Conservation (phyloP, 2,797 vertebrate species). For the Cossypha caffra region DNA sequence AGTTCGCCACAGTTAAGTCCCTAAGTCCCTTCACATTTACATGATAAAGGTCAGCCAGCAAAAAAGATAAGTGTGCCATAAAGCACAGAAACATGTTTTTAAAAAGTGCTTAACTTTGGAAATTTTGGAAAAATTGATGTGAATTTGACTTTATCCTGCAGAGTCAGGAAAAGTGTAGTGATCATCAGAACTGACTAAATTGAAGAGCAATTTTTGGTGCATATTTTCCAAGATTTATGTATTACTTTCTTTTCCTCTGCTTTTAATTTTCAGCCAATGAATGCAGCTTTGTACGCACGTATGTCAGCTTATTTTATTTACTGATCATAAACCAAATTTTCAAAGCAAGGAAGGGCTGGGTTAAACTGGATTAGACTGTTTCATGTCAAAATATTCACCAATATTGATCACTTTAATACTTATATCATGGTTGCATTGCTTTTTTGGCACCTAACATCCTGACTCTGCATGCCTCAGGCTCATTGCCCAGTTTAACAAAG, state of each 20-base stretch:
- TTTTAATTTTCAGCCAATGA: neutral
- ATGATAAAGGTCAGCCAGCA: conserved; percentile 45
- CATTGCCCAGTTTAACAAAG: neutral
- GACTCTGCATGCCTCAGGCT: neutral
- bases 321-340: neutral
- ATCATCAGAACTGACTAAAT: neutral
- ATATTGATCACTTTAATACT: neutral
- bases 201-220: neutral
- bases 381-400: neutral
- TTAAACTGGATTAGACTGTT: neutral
- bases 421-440: neutral
- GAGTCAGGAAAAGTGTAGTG: neutral
- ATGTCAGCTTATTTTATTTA: neutral
- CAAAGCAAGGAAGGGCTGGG: neutral
- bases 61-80: neutral
- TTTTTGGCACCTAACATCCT: neutral
- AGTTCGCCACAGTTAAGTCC: conserved; percentile 8
- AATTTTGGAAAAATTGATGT: neutral
- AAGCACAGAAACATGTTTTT: neutral
- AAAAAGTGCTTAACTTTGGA: neutral
- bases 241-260: neutral
- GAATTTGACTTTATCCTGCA: neutral
- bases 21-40: conserved; percentile 54
- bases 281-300: neutral
- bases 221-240: neutral